Evolutionary conservation across 2,888 invertebrate genomes (phyloP).

Genomic region (Toxonevra muliebris): DNA sequence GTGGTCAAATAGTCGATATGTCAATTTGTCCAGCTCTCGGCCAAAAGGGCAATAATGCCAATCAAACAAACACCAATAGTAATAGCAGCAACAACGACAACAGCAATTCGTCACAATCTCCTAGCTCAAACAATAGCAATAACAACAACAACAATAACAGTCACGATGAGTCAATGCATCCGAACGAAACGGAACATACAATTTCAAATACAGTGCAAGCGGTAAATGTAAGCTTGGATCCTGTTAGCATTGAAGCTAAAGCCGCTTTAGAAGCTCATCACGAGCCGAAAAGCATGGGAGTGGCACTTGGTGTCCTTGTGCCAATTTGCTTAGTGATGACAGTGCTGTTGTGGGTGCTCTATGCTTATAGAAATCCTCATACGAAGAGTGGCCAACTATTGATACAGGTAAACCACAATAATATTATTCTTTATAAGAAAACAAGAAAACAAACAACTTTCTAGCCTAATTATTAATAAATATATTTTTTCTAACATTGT

Average conservation of each 20-base stretch:
- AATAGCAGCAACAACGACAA: constrained; percentile 21
- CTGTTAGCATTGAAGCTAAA: constrained; percentile 7
- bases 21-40: constrained; percentile 57
- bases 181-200: constrained; percentile 11
- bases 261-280: constrained; percentile 35
- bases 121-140: constrained; percentile 23
- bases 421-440: neutral
- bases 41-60: constrained; percentile 62
- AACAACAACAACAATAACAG: constrained; percentile 23
- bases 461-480: neutral
- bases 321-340: constrained; percentile 74
- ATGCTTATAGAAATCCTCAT: constrained; percentile 97
- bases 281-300: constrained; percentile 55
- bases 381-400: constrained; percentile 94
- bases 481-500: neutral
- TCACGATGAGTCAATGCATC: constrained; percentile 15
- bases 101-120: constrained; percentile 4
- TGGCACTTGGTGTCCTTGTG: constrained; percentile 74
- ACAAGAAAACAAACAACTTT: too few species aligned
- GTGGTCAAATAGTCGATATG: constrained; percentile 46
- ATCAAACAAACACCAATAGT: constrained; percentile 33
- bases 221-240: constrained; percentile 11
- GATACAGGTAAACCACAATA: constrained; percentile 79
- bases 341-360: constrained; percentile 83
- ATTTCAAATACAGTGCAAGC: neutral